Evolutionary conservation across 2,113 vertebrate genomes (phyloP), one percentile per base, ranked within the genome.

Genomic region (Centrocercus urophasianus): DNA sequence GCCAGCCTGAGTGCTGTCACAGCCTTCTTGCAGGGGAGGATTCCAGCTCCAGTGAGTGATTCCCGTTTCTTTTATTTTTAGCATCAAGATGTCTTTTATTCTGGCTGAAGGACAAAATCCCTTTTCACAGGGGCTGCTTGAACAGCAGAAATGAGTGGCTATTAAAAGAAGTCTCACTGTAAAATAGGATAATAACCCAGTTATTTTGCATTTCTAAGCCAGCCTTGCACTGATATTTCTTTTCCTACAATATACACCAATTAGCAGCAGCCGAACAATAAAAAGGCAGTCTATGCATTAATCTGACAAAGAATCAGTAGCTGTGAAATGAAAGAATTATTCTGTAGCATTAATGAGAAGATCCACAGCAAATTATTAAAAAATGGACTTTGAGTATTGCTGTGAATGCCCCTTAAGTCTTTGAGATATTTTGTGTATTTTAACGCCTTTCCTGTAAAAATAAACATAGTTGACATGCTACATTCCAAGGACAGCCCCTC

Each of bases 41-140:
- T 97, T 95, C 94, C 94, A 95, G 93, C 92, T 92, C 83, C 16
- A 6, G 88, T 88, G 65, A 96, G 95, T 95, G 91, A 95, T 95
- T 96, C 96, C 95, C 90, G 1, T 95, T 95, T 92, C 86, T 94
- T 89, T 90, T 97, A 95, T 96, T 97, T 97, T 97, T 97, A 96
- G 95, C 83, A 96, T 94, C 94, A 94, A 93, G 90, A 95, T 96
- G 90, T 94, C 96, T 97, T 96, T 93, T 95, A 82, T 95, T 96
- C 90, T 96, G 88, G 88, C 93, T 96, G 94, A 96, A 96, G 96
- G 96, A 95, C 96, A 97, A 94, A 94, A 96, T 88, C 90, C 59
- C 54, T 95, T 94, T 96, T 90, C 93, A 92, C 83, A 88, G 66
- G 85, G 83, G 48, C 70, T 95, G 94, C 94, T 95, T 84, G 91